Base-by-base conservation (phyloP, 1,140 invertebrate species). In the Megathymus violae region DNA sequence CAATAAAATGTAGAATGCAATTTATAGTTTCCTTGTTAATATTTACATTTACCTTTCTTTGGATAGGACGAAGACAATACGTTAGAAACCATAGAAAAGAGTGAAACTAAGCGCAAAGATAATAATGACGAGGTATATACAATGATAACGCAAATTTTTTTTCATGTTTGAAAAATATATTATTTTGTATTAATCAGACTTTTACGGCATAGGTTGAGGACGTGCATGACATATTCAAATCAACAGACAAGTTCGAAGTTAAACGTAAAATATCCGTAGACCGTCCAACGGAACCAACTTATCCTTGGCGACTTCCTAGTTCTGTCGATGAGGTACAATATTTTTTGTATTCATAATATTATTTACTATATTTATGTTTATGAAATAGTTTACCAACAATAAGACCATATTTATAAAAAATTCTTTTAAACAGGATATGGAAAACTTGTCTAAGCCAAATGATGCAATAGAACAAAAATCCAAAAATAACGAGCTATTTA, bases 281-380 rank as follows among this genome's bases (percentile, higher is more conserved):
- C n/a, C 64, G 63, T 60, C 40, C 61, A 25, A 36, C 38, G 19
- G 46, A 74, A 48, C 60, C 63, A 9, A 69, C 64, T 1, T 76
- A 76, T 44, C 71, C 71, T 16, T 75, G 69, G 74, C 72, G 71
- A 14, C 72, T 62, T 25, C 66, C 66, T 36, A 69, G 67, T 38
- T 19, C 22, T 48, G 46, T 43, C 27, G 44, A 64, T 48, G 48
- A 71, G 62, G 71, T 64, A 64, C n/a, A 11, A 34, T 17, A 6
- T 11, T 11, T 11, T 36, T 36, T 36, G 4, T 11, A 36, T 9
- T 31, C 1, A 31, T 31, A 5, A 31, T 7, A 31, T 9, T 7
- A 31, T 36, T 36, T 36, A 36, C 34, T 36, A 36, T 31, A 3
- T 25, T 25, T 25, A 25, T 25, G 3, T 25, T 25, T 6, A 6